These are phyloP conservation scores for Pontoporia blainvillei DNA, from an alignment of 2,113 vertebrate species.

Conservation along the genomic window DNA sequence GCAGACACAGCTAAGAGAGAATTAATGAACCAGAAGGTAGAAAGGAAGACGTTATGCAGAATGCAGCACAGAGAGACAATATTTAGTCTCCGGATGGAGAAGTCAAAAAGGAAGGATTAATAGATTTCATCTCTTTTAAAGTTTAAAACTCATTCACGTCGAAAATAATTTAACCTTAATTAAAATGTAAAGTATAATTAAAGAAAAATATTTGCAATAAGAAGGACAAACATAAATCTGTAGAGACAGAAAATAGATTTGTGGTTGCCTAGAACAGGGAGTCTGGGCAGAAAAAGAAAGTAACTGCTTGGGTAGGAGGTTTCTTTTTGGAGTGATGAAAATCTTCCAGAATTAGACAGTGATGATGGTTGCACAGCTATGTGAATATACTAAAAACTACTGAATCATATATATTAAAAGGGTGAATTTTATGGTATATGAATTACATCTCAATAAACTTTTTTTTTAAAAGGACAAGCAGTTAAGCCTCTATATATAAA, in stretches of 20 bases:
- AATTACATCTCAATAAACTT: not conserved
- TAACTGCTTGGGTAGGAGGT: not conserved
- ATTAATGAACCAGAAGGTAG: not conserved
- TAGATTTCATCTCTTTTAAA: not conserved
- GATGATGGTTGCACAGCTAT: not conserved
- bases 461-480: not conserved
- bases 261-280: not conserved
- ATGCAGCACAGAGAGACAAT: not conserved
- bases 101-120: slow-evolving; percentile 14
- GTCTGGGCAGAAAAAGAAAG: not conserved
- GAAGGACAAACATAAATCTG: not conserved
- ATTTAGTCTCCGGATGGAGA: not conserved
- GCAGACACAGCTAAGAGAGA: not conserved
- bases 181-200: not conserved
- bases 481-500: not conserved
- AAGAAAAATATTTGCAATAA: not conserved
- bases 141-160: not conserved
- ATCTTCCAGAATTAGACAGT: not conserved
- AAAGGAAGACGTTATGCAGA: not conserved
- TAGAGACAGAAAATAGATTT: not conserved
- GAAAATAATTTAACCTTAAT: not conserved
- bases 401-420: not conserved
- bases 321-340: not conserved
- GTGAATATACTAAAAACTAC: not conserved
- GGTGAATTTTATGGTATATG: not conserved